Conservation (phyloP, 2,113 vertebrate species). For the Corydoras maculifer region DNA sequence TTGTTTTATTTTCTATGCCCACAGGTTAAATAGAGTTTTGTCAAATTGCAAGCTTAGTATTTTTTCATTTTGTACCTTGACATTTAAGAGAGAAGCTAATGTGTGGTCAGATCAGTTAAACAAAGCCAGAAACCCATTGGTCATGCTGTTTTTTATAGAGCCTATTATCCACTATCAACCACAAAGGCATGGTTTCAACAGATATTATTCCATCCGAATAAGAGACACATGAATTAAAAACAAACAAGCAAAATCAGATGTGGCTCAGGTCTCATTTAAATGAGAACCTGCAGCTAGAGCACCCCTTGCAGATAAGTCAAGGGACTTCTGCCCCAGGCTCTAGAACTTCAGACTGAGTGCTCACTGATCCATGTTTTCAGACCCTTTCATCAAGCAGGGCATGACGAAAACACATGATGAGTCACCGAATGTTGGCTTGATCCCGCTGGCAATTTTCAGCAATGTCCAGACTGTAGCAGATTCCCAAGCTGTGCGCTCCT, state of each 20-base stretch:
- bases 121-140: no score
- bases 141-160: background rate
- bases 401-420: slow-evolving; percentile 20
- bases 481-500: slow-evolving; percentile 6
- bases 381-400: slow-evolving; percentile 34
- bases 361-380: slow-evolving; percentile 55
- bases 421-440: slow-evolving; percentile 17
- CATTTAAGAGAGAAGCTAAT: no score
- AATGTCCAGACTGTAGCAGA: slow-evolving; percentile 22
- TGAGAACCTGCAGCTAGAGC: background rate
- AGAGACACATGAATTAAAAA: background rate
- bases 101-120: no score
- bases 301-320: background rate
- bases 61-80: no score
- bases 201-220: background rate
- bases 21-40: no score
- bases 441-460: slow-evolving; percentile 27
- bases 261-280: background rate
- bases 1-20: no score
- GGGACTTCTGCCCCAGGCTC: slow-evolving; percentile 33
- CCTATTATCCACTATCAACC: background rate
- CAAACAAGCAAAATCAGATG: background rate
- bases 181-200: background rate
- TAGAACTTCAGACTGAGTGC: slow-evolving; percentile 28
- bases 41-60: no score